Base-by-base conservation (phyloP, 2,888 invertebrate species). In the Galerucella calmariensis region DNA sequence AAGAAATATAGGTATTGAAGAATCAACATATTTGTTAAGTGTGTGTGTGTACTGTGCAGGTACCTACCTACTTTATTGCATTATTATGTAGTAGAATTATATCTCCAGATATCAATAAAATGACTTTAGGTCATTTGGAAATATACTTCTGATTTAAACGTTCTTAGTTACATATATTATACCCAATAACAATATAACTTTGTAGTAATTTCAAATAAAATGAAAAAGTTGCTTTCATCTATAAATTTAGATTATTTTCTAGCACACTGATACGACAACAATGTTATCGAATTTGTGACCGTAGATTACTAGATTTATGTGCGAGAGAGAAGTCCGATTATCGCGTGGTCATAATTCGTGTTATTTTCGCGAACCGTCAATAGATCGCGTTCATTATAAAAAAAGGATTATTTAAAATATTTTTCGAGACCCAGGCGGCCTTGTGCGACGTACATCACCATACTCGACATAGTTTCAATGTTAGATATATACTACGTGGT, bases 381-480 rank as follows among this genome's bases (percentile, higher is more conserved):
- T 44, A 65, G 63, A 65, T 65, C 46, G 63, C 63, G 63, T 65
- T 65, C 35, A 44, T 41, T 41, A 8, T 65, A 46, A 65, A 35
- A 53, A 48, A 65, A 65, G 46, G 20, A 65, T 46, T 65, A 65
- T 65, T 65, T 65, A 65, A 63, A 63, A 65, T 65, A 44, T 44
- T 65, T 56, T 56, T 65, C 46, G 41, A 44, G 41, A 20, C 46
- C 63, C 41, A 46, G 46, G 46, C 41, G 63, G 46, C 63, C 63
- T 65, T 65, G 63, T 65, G 46, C 24, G 10, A 65, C 46, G 63
- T 44, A 65, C 63, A 65, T 65, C 46, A 41, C 35, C 35, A 65
- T 44, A 20, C 63, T 46, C 63, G 63, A 44, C 63, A 65, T 65
- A 9, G 63, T 65, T 65, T 65, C 63, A 65, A 65, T 65, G 63